These are phyloP conservation scores for Daphoenositta chrysoptera DNA, from an alignment of 2,113 vertebrate genomes.

Conservation along the genomic window DNA sequence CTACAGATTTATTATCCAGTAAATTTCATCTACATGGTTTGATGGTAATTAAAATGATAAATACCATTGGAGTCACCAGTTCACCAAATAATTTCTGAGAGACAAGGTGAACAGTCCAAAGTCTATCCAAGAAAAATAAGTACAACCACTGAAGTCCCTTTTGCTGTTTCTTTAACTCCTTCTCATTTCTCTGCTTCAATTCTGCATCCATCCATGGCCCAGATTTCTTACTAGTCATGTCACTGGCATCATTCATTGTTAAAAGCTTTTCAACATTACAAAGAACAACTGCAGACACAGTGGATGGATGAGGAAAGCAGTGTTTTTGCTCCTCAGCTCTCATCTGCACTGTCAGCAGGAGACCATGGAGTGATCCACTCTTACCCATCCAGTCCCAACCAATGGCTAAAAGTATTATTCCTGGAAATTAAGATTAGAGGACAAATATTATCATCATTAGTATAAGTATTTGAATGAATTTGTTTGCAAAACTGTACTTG, in stretches of 20 bases:
- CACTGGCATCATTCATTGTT: neutral
- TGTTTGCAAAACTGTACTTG: neutral
- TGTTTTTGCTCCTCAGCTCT: neutral
- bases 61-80: neutral
- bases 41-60: constrained; percentile 24
- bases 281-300: neutral
- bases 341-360: neutral
- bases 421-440: neutral
- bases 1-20: neutral
- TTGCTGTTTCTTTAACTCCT: neutral
- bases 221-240: neutral
- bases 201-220: neutral
- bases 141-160: neutral
- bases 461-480: neutral
- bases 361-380: neutral
- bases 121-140: neutral
- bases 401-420: neutral
- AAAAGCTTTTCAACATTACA: neutral
- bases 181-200: neutral
- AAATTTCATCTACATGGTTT: neutral
- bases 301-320: neutral
- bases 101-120: neutral
- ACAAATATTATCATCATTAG: neutral
- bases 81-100: neutral
- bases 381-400: neutral